Evolutionary conservation across 2,797 vertebrate genomes (phyloP), one percentile per base, ranked within the genome.

Genomic region (Eulemur albifrons): DNA sequence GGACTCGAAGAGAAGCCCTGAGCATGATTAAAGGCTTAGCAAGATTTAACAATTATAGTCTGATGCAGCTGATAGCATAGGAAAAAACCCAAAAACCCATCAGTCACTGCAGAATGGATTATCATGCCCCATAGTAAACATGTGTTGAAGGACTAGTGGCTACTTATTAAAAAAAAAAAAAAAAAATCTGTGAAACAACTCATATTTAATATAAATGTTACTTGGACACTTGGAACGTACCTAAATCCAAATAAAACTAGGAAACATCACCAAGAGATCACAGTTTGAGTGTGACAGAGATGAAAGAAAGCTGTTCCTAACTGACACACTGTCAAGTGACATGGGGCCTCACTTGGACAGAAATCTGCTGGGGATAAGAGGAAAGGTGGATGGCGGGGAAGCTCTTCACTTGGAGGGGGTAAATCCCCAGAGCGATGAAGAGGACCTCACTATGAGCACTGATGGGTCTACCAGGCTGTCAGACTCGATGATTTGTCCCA

Each of bases 321-420:
- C 4, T 32, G 1, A 65, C 0, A 21, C 75, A 35, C 54, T 35
- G 75, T 17, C 38, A 38, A 59, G 45, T 13, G 43, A 12, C 18
- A 23, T 0, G 4, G n/a, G 75, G 9, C 57, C n/a, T 65, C 54
- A 8, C 15, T 0, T 4, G 59, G 52, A 50, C 84, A 59, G 48
- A 0, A 91, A 30, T 7, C 73, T 27, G 79, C 72, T n/a, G 57
- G 38, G 54, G 63, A 63, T 1, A 45, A 38, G 21, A 50, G 57
- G 57, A 27, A 2, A 80, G 80, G 27, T 0, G 18, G 45, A 23
- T 1, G 11, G 12, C 1, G 13, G 32, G 25, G n/a, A 14, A 0
- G 6, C 4, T 15, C 54, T 7, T 76, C 21, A 13, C 18, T 1
- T 10, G 0, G 38, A n/a, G 61, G 45, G 69, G 57, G 14, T 1